Evolutionary conservation across 2,888 invertebrate genomes (phyloP), one percentile per base, ranked within the genome.

Genomic region (Lepetodrilus schrolli): DNA sequence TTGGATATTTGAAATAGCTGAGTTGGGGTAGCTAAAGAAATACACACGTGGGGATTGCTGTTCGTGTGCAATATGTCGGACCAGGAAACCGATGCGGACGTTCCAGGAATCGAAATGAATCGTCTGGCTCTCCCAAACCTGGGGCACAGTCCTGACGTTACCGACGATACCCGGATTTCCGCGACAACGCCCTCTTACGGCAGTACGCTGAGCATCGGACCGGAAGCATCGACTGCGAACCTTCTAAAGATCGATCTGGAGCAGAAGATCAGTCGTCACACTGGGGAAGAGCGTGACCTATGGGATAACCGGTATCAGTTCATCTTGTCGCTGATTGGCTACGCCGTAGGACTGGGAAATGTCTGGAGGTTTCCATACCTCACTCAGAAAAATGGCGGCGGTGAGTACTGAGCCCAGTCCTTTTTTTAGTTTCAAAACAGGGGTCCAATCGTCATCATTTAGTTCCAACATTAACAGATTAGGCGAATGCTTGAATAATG

Each of bases 381-480:
- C 4, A 85, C 85, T 4, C 86, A 86, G 82, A 85, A 86, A 73
- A 86, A 86, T 79, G 86, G 86, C 7, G 86, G 86, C 66, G 86
- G 86, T 85, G 79, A 80, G 82, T 36, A n/a, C n/a, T n/a, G n/a
- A n/a, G n/a, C n/a, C n/a, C n/a, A n/a, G n/a, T n/a, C n/a, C n/a
- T n/a, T n/a, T n/a, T n/a, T n/a, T n/a, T n/a, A n/a, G n/a, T n/a
- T n/a, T n/a, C n/a, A n/a, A n/a, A n/a, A n/a, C n/a, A n/a, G n/a
- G n/a, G n/a, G n/a, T n/a, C n/a, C n/a, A n/a, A n/a, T n/a, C n/a
- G n/a, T n/a, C n/a, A n/a, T n/a, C n/a, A n/a, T n/a, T n/a, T n/a
- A n/a, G n/a, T n/a, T n/a, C n/a, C n/a, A n/a, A n/a, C n/a, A n/a
- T n/a, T n/a, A n/a, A n/a, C n/a, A n/a, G n/a, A n/a, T n/a, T n/a